Evolutionary conservation across 1,140 invertebrate species (phyloP).

Genomic region (Cylas formicarius): DNA sequence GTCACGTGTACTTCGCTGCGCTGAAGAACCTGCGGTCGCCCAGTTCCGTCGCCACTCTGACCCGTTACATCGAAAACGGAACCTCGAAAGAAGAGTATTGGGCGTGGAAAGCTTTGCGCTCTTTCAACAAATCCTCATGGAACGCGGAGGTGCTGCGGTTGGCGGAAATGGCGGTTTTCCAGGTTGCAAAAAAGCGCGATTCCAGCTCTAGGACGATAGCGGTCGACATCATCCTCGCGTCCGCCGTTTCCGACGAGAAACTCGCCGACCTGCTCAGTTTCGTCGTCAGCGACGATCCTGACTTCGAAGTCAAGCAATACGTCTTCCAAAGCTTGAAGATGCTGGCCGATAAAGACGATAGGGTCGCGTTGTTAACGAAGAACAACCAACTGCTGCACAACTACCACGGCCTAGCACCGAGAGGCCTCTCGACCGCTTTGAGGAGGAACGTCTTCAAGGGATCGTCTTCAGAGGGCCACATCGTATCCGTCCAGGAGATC

Average conservation of each 20-base stretch:
- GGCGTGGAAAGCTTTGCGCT: constrained; percentile 58
- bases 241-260: constrained; percentile 46
- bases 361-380: constrained; percentile 42
- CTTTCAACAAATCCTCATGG: constrained; percentile 47
- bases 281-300: constrained; percentile 46
- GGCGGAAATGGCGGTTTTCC: constrained; percentile 56
- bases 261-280: constrained; percentile 51
- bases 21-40: constrained; percentile 59
- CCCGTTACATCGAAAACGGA: constrained; percentile 45
- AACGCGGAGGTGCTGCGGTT: constrained; percentile 43
- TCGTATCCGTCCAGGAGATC: constrained; percentile 71
- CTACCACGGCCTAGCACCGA: constrained; percentile 58
- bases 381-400: constrained; percentile 50
- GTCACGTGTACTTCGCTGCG: constrained; percentile 55
- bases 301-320: constrained; percentile 62
- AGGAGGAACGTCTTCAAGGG: constrained; percentile 52
- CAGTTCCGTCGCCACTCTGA: constrained; percentile 50
- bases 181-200: constrained; percentile 55
- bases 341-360: constrained; percentile 46
- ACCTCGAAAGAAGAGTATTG: constrained; percentile 49
- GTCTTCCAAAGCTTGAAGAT: constrained; percentile 57
- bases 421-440: constrained; percentile 66
- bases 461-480: constrained; percentile 57
- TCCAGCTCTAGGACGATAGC: constrained; percentile 65
- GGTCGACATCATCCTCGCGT: constrained; percentile 62